A percentile compares a stretch with the other conserved stretches of the same genome.
These are phyloP conservation scores for Biston betularia DNA, from an alignment of 2,888 invertebrate genomes.

Conservation along the genomic window DNA sequence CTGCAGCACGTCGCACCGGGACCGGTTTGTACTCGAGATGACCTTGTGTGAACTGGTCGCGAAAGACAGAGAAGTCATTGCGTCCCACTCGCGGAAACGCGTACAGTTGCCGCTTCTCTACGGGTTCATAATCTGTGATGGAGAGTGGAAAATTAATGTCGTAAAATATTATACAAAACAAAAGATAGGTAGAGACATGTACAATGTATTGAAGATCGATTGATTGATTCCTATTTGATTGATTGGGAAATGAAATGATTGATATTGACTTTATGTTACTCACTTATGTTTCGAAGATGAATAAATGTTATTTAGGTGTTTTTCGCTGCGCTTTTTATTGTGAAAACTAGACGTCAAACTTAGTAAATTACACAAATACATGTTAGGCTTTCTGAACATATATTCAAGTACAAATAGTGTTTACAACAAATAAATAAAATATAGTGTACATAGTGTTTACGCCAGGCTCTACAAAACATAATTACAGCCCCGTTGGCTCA, in stretches of 20 bases:
- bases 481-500: too few relatives aligned
- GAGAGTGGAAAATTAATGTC: background rate
- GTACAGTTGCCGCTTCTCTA: constrained; percentile 70
- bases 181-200: background rate
- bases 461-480: too few relatives aligned
- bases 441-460: too few relatives aligned
- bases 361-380: too few relatives aligned
- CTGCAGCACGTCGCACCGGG: constrained; percentile 50
- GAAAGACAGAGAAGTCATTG: constrained; percentile 50
- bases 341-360: too few relatives aligned
- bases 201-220: background rate
- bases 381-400: too few relatives aligned
- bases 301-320: too few relatives aligned
- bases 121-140: constrained; percentile 62
- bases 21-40: constrained; percentile 45
- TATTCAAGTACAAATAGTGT: too few relatives aligned
- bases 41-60: constrained; percentile 28
- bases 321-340: too few relatives aligned
- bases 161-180: background rate
- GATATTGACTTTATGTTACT: too few relatives aligned
- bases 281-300: too few relatives aligned
- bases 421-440: too few relatives aligned
- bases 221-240: background rate
- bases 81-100: constrained; percentile 79
- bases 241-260: background rate